Conservation (phyloP, 2,113 vertebrate genomes). For the Riparia riparia region DNA sequence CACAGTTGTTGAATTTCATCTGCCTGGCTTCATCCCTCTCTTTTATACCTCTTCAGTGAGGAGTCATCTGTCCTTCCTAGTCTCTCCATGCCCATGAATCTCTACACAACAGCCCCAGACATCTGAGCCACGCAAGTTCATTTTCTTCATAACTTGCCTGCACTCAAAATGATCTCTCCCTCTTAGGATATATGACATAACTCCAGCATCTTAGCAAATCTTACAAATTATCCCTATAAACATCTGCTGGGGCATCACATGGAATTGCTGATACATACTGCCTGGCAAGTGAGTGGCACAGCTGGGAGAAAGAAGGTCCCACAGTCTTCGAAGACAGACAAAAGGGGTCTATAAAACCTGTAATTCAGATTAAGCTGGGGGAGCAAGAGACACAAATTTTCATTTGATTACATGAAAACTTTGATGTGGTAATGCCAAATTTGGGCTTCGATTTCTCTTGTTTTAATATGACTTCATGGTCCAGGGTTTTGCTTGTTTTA, state of each 20-base stretch:
- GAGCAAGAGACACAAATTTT: not conserved
- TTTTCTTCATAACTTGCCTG: not conserved
- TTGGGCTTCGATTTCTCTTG: not conserved
- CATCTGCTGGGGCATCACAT: not conserved
- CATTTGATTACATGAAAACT: not conserved
- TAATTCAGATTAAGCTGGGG: not conserved
- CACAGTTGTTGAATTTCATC: not conserved
- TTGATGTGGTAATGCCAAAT: not conserved
- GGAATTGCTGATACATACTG: not conserved
- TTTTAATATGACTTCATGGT: not conserved
- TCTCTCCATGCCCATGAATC: not conserved
- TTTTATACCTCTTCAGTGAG: not conserved
- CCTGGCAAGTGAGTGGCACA: not conserved
- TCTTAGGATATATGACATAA: not conserved
- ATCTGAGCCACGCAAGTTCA: accelerated
- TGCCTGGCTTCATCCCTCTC: not conserved
- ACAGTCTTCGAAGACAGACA: not conserved
- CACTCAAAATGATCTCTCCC: not conserved
- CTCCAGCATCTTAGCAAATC: not conserved
- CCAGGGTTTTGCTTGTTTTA: not conserved
- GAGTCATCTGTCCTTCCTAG: not conserved
- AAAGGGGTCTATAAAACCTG: not conserved
- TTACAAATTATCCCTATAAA: not conserved
- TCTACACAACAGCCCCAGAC: not conserved
- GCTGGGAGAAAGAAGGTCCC: not conserved